A percentile compares a stretch with the other conserved stretches of the same genome.
phyloP scores from a whole-genome alignment of 2,888 invertebrate genomes.

The Brachynemurus nebulosus region DNA sequence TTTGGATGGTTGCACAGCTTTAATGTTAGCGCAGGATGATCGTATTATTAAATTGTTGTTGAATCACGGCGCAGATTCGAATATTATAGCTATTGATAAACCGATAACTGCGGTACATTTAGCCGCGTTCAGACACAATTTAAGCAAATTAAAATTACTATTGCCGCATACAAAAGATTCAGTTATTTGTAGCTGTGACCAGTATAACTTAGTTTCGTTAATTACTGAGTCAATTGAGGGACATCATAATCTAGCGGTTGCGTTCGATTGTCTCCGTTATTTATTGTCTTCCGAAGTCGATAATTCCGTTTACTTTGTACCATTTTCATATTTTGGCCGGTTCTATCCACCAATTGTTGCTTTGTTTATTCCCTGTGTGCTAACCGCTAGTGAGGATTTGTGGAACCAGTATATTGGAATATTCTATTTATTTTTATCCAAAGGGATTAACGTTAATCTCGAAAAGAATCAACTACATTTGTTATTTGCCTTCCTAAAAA shows the following conservation, averaged over 20 bases:
- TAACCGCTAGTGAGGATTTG: neutral
- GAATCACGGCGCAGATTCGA: conserved; percentile 10
- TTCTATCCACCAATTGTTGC: conserved; percentile 2
- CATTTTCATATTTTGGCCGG: neutral
- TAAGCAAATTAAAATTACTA: conserved; percentile 8
- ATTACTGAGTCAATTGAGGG: neutral
- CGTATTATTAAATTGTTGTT: conserved; percentile 10
- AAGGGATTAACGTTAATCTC: conserved; percentile 4
- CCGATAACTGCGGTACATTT: conserved; percentile 12
- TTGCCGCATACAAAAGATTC: conserved; percentile 7
- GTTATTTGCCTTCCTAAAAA: neutral
- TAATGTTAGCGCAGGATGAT: conserved; percentile 11
- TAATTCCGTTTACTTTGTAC: neutral
- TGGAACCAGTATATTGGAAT: conserved; percentile 3
- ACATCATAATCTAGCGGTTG: neutral
- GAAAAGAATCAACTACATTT: neutral
- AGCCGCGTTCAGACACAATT: conserved; percentile 9
- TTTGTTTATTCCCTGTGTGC: neutral
- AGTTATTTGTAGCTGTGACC: neutral
- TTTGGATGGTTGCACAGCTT: conserved; percentile 10
- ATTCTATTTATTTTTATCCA: conserved; percentile 4
- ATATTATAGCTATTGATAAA: conserved; percentile 7
- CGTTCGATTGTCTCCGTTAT: neutral
- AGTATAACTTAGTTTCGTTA: conserved; percentile 2
- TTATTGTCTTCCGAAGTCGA: neutral